Evolutionary conservation across 1,140 invertebrate species (phyloP), one percentile per base, ranked within the genome.

Genomic region (Eufriesea mexicana): DNA sequence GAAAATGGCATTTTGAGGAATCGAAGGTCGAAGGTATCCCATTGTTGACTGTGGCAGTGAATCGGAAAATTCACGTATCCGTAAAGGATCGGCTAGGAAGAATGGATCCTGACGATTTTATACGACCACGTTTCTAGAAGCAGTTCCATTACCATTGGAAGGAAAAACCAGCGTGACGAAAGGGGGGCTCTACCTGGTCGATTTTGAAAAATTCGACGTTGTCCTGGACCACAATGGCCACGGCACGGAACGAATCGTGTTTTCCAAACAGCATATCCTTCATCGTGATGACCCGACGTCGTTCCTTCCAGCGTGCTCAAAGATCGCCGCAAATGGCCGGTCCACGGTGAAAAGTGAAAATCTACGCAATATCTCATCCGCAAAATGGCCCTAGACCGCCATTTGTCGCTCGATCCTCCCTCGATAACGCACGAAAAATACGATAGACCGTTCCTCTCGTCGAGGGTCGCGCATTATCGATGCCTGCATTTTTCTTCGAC

Each of bases 171-270:
- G 51, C 72, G 73, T 68, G 86, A 86, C 80, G 84, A 83, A 88
- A 84, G 51, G 62, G 51, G 59, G 14, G 12, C 14, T 54, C 81
- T 86, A 87, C 88, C 89, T 89, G 88, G 67, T 75, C 57, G 80
- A 88, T 88, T 85, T 75, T 70, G 74, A 87, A 81, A 89, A 87
- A 89, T 89, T 81, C 70, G 55, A 75, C 68, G 79, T 62, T 55
- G 85, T 71, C 49, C 54, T 68, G 64, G 66, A 6, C 23, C 61
- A 83, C 85, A 89, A 89, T 75, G 64, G 57, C 57, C 78, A 72
- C 71, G 75, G 61, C 84, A 83, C 81, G 90, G 89, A 91, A 91
- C 91, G 83, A 92, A 90, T 92, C 82, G 87, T 85, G 89, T 87
- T 91, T 91, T 78, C 67, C 87, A 85, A 83, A 89, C 79, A 89